These are phyloP conservation scores for Cetoscarus ocellatus DNA, from an alignment of 2,797 vertebrate species.

Conservation along the genomic window DNA sequence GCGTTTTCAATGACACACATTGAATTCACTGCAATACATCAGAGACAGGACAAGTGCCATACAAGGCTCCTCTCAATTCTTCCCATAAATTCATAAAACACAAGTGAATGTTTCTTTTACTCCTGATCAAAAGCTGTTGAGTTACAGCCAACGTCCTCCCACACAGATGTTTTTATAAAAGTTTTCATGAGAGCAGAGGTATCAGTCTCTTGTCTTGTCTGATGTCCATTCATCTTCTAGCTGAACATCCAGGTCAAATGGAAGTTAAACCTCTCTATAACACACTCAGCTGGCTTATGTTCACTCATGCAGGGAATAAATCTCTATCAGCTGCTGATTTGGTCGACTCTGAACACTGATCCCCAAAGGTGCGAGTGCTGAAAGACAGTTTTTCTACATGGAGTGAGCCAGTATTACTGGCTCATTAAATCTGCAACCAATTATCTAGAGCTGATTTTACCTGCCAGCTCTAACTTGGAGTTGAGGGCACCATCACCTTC, in stretches of 20 bases:
- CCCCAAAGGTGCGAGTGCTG: neutral
- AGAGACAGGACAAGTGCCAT: neutral
- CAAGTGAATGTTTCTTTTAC: neutral
- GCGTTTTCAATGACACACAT: neutral
- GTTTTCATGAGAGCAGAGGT: neutral
- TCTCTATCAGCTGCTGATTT: neutral
- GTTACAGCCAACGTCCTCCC: neutral
- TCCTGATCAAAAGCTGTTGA: neutral
- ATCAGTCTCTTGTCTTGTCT: neutral
- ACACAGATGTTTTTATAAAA: neutral
- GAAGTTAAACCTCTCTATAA: neutral
- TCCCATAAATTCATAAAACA: conserved; percentile 1
- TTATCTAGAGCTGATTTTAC: too few species aligned
- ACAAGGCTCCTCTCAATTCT: neutral
- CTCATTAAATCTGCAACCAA: too few species aligned
- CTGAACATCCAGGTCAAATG: neutral
- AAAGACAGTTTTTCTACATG: neutral
- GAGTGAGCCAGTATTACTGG: neutral
- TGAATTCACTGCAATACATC: neutral
- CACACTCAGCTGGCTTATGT: neutral
- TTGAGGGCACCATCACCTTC: too few species aligned
- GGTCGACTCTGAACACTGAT: conserved; percentile 21
- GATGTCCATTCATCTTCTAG: neutral
- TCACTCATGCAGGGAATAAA: neutral
- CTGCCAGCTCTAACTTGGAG: too few species aligned